Evolutionary conservation across 2,888 invertebrate species (phyloP).

Genomic region (Adelphocoris suturalis): DNA sequence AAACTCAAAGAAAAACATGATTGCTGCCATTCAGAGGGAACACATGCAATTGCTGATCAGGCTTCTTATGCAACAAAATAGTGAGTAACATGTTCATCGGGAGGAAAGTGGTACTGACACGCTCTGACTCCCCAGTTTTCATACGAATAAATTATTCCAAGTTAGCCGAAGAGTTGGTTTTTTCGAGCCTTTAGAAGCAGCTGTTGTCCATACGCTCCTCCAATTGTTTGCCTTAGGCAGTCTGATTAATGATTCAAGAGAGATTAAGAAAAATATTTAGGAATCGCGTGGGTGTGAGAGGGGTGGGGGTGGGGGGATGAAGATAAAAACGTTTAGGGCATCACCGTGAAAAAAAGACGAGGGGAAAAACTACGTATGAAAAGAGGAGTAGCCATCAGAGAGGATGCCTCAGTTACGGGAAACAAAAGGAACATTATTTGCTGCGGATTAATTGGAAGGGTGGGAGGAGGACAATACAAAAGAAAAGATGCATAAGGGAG

Average conservation of each 20-base stretch:
- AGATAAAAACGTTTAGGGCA: constrained; percentile 51
- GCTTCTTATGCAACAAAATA: no score
- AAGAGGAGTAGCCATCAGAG: constrained; percentile 63
- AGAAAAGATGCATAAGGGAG: constrained; percentile 66
- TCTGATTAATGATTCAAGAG: constrained; percentile 63
- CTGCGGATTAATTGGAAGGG: constrained; percentile 65
- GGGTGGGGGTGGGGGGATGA: neutral
- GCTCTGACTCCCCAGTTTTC: neutral
- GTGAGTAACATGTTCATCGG: neutral
- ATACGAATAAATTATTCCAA: constrained; percentile 35
- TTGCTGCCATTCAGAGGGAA: no score
- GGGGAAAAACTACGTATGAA: constrained; percentile 55
- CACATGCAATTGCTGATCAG: no score
- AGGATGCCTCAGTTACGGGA: constrained; percentile 37
- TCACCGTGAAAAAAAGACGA: neutral
- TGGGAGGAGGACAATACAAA: constrained; percentile 42
- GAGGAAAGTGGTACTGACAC: neutral
- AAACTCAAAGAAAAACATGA: no score
- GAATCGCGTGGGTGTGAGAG: neutral
- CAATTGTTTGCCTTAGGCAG: constrained; percentile 60
- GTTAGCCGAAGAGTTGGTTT: constrained; percentile 57
- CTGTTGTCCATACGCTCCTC: constrained; percentile 55
- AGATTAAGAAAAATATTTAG: constrained; percentile 62
- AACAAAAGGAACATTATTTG: constrained; percentile 67
- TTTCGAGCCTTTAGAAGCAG: constrained; percentile 50